These are phyloP conservation scores for Lophura swinhoii DNA, from an alignment of 2,797 vertebrate genomes.

Conservation along the genomic window DNA sequence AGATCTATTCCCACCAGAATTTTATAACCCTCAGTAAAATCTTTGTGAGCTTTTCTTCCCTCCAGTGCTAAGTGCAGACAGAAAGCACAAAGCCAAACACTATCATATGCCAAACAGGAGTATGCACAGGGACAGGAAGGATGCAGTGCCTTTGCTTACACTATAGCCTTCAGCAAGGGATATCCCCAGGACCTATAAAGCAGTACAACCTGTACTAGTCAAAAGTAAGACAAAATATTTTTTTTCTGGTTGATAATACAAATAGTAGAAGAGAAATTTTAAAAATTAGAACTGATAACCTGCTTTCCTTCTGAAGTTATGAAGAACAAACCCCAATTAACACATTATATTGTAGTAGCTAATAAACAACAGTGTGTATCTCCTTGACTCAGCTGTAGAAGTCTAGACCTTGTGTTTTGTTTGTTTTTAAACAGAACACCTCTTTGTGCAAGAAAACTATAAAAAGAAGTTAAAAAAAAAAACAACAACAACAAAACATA, in stretches of 20 bases:
- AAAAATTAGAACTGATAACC: background rate
- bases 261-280: background rate
- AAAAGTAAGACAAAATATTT: background rate
- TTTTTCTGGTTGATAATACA: background rate
- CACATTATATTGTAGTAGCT: background rate
- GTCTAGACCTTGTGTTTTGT: no score
- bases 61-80: background rate
- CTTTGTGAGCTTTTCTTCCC: conserved; percentile 17
- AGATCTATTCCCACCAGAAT: conserved; percentile 6
- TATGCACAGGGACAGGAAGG: background rate
- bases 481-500: background rate
- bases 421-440: background rate
- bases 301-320: background rate
- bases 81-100: background rate
- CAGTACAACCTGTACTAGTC: background rate
- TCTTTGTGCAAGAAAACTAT: background rate
- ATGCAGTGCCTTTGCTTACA: rapidly evolving
- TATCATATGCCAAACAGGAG: background rate
- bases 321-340: background rate
- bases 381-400: background rate
- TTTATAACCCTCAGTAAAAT: conserved; percentile 8
- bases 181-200: background rate
- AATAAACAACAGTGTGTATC: rapidly evolving
- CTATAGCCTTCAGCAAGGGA: background rate
- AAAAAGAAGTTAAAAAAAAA: background rate